Evolutionary conservation across 2,797 vertebrate genomes (phyloP), one percentile per base, ranked within the genome.

Genomic region (Ceyx erithaca): DNA sequence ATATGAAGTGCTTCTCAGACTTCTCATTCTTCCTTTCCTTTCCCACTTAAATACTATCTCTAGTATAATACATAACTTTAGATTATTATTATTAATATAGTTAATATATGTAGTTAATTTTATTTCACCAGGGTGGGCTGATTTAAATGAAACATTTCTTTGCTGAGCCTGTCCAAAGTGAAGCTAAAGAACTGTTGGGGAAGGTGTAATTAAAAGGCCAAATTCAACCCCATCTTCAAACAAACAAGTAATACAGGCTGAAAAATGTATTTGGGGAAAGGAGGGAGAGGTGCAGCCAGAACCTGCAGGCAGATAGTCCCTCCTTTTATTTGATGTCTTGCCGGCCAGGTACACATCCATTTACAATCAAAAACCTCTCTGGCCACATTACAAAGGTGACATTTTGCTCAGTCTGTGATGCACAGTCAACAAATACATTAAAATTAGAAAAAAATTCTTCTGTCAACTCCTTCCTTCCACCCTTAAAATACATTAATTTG

Each of bases 241-340:
- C 0, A 0, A 2, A 8, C 15, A 30, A 18, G 31, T 0, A 1
- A 41, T 20, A 31, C 61, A 52, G 35, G 14, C 2, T 8, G 33
- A 11, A 55, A 33, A 63, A 66, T 23, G 25, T 28, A 28, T 9
- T 13, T 0, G 1, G 28, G 37, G 41, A 52, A 30, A 41, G 23
- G 51, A 35, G 11, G 12, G 8, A 58, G 48, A 85, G 78, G 43
- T 30, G 71, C 9, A 87, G 72, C 25, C 76, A 85, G 62, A 85
- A 89, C 8, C 23, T 49, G 48, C 23, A 49, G 43, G 52, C 49
- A 64, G 61, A 58, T 1, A 3, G 21, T 51, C 31, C 23, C 43
- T 64, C 58, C 37, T 91, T 90, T 61, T 40, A 57, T 52, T 62
- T 82, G 8, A 87, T 4, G 48, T 33, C 48, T 89, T 2, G 1